Evolutionary conservation across 2,888 invertebrate genomes (phyloP).

Genomic region (Kryphioiulus occultus): DNA sequence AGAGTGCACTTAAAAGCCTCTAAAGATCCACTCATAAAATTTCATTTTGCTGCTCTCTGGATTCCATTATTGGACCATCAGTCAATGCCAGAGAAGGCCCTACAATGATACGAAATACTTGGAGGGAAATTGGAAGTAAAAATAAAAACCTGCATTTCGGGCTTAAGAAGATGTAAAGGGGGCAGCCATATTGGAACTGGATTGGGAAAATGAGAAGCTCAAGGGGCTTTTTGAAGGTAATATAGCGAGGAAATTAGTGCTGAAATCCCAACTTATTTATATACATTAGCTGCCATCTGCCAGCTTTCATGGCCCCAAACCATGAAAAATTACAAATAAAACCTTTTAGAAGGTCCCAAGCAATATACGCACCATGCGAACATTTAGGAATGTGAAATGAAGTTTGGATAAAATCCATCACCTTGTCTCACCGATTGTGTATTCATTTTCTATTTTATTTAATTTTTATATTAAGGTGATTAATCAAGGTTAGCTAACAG

Average conservation of each 20-base stretch:
- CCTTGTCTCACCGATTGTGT: too few relatives aligned
- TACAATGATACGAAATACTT: neutral
- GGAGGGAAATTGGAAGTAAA: neutral
- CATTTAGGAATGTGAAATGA: too few relatives aligned
- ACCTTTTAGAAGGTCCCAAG: neutral
- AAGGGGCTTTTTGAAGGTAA: neutral
- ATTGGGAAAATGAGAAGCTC: constrained; percentile 8
- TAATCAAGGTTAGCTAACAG: too few relatives aligned
- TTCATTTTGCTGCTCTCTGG: neutral
- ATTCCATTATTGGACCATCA: constrained; percentile 7
- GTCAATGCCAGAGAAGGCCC: neutral
- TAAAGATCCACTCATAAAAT: constrained; percentile 26
- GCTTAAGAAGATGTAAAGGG: neutral
- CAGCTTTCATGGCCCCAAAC: neutral
- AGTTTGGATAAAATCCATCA: too few relatives aligned
- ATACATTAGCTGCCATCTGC: neutral
- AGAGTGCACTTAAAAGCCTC: constrained; percentile 26
- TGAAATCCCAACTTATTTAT: neutral
- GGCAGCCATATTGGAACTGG: neutral
- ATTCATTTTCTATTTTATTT: too few relatives aligned
- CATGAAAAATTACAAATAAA: neutral
- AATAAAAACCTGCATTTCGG: neutral
- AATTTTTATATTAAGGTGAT: too few relatives aligned
- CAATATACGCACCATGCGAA: too few relatives aligned
- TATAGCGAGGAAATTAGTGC: neutral